Percentiles rank a stretch among this genome's conserved stretches.
Conservation (phyloP, 2,888 invertebrate species). For the Campopleginae sp. region DNA sequence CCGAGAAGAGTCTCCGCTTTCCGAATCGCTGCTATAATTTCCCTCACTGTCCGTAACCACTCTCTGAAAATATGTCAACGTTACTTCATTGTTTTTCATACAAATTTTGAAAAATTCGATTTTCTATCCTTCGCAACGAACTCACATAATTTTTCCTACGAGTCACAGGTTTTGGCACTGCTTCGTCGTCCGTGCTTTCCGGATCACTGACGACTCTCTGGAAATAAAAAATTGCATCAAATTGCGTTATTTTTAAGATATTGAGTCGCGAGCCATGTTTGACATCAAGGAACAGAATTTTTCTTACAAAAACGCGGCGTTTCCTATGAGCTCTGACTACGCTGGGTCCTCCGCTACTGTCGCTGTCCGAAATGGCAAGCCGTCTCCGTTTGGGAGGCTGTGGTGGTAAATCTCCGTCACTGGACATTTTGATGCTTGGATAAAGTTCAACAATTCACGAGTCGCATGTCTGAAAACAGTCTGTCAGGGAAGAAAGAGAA, state of each 20-base stretch:
- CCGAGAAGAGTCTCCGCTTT: conserved; percentile 44
- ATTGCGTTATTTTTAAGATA: background rate
- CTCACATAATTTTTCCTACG: conserved; percentile 78
- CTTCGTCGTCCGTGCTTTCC: conserved; percentile 80
- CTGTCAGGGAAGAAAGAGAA: conserved; percentile 18
- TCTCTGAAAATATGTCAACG: conserved; percentile 70
- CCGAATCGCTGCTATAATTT: conserved; percentile 70
- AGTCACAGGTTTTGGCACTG: conserved; percentile 73
- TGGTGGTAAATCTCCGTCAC: conserved; percentile 76
- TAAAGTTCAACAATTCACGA: conserved; percentile 24
- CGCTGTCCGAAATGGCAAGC: conserved; percentile 77
- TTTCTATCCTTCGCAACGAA: background rate
- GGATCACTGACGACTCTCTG: conserved; percentile 86
- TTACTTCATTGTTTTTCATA: background rate
- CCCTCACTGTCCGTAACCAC: conserved; percentile 75
- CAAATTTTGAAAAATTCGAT: background rate
- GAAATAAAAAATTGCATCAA: conserved; percentile 73
- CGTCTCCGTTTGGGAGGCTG: conserved; percentile 77
- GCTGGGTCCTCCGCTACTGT: conserved; percentile 79
- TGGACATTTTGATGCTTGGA: conserved; percentile 76
- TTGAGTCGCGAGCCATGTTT: background rate
- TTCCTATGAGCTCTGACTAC: conserved; percentile 74
- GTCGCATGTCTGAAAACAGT: conserved; percentile 39
- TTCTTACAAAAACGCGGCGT: conserved; percentile 77
- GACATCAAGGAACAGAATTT: background rate